phyloP scores from a whole-genome alignment of 2,113 vertebrate genomes.

The Solenodon paradoxus region DNA sequence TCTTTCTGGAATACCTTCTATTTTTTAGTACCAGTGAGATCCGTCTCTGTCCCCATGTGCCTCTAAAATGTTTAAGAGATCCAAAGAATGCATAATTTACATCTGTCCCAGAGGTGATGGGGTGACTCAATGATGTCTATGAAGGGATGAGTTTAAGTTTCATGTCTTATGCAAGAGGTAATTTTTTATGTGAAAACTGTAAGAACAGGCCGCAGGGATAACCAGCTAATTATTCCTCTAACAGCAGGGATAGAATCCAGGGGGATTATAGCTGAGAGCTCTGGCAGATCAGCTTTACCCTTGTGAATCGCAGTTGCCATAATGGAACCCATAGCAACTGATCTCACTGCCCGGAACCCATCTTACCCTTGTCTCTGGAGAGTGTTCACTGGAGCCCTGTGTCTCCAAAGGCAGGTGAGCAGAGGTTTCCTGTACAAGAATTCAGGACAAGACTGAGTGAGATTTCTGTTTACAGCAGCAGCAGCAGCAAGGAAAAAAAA shows the following conservation, averaged over 20 bases:
- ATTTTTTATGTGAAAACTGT: slow-evolving; percentile 87
- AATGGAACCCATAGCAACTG: slow-evolving; percentile 53
- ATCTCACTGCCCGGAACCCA: neutral
- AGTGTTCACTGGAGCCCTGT: slow-evolving; percentile 24
- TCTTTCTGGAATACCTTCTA: slow-evolving; percentile 77
- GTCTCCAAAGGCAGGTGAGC: slow-evolving; percentile 42
- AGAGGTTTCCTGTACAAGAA: slow-evolving; percentile 65
- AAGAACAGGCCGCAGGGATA: slow-evolving; percentile 82
- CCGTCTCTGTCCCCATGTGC: slow-evolving; percentile 68
- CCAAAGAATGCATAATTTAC: slow-evolving; percentile 84
- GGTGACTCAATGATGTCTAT: slow-evolving; percentile 83
- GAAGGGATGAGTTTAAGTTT: slow-evolving; percentile 85
- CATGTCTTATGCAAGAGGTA: slow-evolving; percentile 87
- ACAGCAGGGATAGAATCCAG: slow-evolving; percentile 79
- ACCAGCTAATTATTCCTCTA: slow-evolving; percentile 86
- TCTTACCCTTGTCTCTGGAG: slow-evolving; percentile 54
- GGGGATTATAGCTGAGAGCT: slow-evolving; percentile 50
- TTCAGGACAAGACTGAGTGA: slow-evolving; percentile 31
- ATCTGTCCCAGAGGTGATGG: slow-evolving; percentile 83
- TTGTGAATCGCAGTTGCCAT: slow-evolving; percentile 41
- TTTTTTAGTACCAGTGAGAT: slow-evolving; percentile 78
- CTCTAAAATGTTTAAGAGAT: slow-evolving; percentile 83
- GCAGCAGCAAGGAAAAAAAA: neutral
- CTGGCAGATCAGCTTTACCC: slow-evolving; percentile 34
- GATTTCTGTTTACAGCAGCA: slow-evolving; percentile 66